Evolutionary conservation across 2,113 vertebrate genomes (phyloP).

Genomic region (Barnardius zonarius): DNA sequence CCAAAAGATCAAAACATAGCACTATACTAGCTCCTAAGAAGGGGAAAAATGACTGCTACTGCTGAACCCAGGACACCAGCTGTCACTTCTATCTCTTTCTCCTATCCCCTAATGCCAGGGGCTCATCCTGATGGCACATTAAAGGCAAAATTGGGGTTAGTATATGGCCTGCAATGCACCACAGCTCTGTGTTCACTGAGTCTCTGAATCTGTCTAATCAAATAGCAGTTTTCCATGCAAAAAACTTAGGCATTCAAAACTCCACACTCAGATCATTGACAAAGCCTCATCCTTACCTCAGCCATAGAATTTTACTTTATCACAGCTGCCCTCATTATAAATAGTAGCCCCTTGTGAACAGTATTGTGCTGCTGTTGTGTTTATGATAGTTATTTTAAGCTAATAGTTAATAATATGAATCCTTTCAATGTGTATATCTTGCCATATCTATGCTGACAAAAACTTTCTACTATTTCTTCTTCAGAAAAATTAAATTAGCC

Average conservation of each 20-base stretch:
- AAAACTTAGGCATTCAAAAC: neutral
- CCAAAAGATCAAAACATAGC: too few relatives aligned
- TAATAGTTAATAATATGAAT: neutral
- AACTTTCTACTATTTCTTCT: neutral
- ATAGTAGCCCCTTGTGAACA: neutral
- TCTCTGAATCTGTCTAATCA: neutral
- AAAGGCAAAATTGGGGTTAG: neutral
- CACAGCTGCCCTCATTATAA: neutral
- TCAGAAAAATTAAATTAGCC: slow-evolving; percentile 37
- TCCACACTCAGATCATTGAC: neutral
- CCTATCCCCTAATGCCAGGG: neutral
- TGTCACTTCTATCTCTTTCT: neutral
- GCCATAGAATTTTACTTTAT: neutral
- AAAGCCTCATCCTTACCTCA: neutral
- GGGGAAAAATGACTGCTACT: too few relatives aligned
- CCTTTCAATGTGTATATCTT: neutral
- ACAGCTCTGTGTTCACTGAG: neutral
- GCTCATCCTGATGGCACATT: neutral
- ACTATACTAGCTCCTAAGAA: too few relatives aligned
- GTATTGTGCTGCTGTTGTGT: neutral
- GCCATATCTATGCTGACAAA: neutral
- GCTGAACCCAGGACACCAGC: too few relatives aligned
- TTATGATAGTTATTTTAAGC: slow-evolving; percentile 7
- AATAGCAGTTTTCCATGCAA: neutral
- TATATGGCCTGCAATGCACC: rapidly evolving